Evolutionary conservation across 2,888 invertebrate species (phyloP).

Genomic region (Epinotia bilunana): DNA sequence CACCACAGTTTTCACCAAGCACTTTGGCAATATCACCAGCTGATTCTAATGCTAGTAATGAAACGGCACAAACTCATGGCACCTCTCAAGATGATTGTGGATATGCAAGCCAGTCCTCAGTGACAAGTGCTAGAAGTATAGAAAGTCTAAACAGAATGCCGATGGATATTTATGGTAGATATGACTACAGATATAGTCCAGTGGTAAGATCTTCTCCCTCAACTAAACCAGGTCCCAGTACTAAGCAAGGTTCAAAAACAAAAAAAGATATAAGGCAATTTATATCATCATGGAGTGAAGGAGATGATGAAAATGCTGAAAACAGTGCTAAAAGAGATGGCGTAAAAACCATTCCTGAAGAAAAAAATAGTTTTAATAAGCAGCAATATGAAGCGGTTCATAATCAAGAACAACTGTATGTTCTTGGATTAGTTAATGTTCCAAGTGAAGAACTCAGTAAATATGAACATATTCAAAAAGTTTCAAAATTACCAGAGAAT

Average conservation of each 20-base stretch:
- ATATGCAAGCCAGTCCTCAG: slow-evolving; percentile 80
- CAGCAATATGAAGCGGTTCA: slow-evolving; percentile 57
- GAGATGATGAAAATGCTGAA: slow-evolving; percentile 73
- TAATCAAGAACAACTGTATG: slow-evolving; percentile 77
- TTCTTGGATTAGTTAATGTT: slow-evolving; percentile 78
- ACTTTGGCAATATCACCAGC: slow-evolving; percentile 76
- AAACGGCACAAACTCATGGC: slow-evolving; percentile 66
- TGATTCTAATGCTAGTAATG: slow-evolving; percentile 77
- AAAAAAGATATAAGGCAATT: slow-evolving; percentile 79
- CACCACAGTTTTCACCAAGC: slow-evolving; percentile 75
- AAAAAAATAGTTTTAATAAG: slow-evolving; percentile 54
- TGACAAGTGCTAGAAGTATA: slow-evolving; percentile 74
- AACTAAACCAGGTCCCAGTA: slow-evolving; percentile 56
- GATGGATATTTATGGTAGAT: slow-evolving; percentile 67
- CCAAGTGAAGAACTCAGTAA: slow-evolving; percentile 78
- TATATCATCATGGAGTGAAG: slow-evolving; percentile 82
- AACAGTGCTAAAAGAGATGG: slow-evolving; percentile 60
- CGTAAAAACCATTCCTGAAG: slow-evolving; percentile 54
- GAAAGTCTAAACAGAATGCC: slow-evolving; percentile 66
- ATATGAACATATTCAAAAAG: slow-evolving; percentile 82
- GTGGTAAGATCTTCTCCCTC: slow-evolving; percentile 56
- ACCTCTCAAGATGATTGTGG: slow-evolving; percentile 78
- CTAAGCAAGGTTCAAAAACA: slow-evolving; percentile 57
- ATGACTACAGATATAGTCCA: slow-evolving; percentile 66
- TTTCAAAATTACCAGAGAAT: slow-evolving; percentile 81